Evolutionary conservation across 2,797 vertebrate species (phyloP).

Genomic region (Phrynocephalus vlangalii): DNA sequence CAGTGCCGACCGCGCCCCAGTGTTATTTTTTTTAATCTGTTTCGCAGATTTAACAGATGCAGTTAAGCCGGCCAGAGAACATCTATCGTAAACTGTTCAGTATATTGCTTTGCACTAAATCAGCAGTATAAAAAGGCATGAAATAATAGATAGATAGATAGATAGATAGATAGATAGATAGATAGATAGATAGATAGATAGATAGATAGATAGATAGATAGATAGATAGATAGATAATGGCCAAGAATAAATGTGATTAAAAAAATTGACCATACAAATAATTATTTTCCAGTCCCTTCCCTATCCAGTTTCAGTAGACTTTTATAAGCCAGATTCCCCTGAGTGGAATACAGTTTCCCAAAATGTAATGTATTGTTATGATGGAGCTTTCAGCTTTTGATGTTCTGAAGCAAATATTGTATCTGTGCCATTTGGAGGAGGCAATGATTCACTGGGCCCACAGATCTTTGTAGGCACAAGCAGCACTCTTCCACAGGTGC

Average conservation of each 20-base stretch:
- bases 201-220: too few species aligned
- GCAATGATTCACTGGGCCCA: not conserved
- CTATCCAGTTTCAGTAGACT: not conserved
- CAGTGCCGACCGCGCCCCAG: too few species aligned
- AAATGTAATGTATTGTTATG: slow-evolving; percentile 30
- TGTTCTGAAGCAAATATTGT: not conserved
- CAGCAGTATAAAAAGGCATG: too few species aligned
- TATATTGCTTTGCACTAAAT: too few species aligned
- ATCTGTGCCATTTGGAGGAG: not conserved
- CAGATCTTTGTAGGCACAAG: slow-evolving; percentile 21
- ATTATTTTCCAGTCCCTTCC: slow-evolving; percentile 14
- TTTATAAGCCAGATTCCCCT: slow-evolving; percentile 29
- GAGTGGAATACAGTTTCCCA: slow-evolving; percentile 11
- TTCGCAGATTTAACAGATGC: not conserved
- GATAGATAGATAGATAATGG: not conserved
- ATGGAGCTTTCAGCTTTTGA: not conserved
- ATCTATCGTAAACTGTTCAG: not conserved
- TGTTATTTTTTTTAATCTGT: not conserved
- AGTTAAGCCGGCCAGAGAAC: not conserved
- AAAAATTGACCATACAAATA: slow-evolving; percentile 17
- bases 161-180: too few species aligned
- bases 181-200: too few species aligned
- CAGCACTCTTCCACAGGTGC: not conserved
- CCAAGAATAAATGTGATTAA: not conserved
- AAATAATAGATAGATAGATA: too few species aligned